A percentile compares a stretch with the other conserved stretches of the same genome.
phyloP scores from a whole-genome alignment of 2,797 vertebrate genomes.

The Margarornis squamiger region DNA sequence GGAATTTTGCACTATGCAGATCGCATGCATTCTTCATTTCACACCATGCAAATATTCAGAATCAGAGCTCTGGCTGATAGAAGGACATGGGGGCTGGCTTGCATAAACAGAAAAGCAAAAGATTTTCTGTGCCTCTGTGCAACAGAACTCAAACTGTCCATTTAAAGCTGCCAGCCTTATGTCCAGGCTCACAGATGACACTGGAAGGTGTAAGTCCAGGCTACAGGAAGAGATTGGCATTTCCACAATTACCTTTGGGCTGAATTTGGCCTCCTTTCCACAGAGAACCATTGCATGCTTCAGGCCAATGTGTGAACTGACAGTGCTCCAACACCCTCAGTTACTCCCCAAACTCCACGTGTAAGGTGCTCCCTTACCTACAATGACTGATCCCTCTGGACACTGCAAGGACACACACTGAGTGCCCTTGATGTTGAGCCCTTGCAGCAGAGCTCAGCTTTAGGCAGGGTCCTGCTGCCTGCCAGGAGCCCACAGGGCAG shows the following conservation, averaged over 20 bases:
- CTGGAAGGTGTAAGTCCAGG: neutral
- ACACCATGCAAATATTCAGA: neutral
- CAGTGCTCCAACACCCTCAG: neutral
- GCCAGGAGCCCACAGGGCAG: neutral
- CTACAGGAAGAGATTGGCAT: neutral
- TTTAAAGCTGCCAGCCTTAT: neutral
- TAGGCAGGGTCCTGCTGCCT: fast-evolving
- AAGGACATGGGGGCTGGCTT: neutral
- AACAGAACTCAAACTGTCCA: neutral
- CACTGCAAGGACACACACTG: neutral
- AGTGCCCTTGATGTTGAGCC: neutral
- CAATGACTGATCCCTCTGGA: neutral
- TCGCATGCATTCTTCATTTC: neutral
- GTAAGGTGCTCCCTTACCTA: neutral
- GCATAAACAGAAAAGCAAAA: neutral
- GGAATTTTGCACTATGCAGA: neutral
- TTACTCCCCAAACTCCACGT: fast-evolving
- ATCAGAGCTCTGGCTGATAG: neutral
- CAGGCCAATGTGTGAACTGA: neutral
- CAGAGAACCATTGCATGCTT: neutral
- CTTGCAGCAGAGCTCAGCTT: neutral
- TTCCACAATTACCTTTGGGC: neutral
- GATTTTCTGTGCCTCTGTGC: neutral
- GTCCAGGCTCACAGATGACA: neutral
- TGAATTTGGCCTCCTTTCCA: neutral